Evolutionary conservation across 2,888 invertebrate genomes (phyloP), one percentile per base, ranked within the genome.

Genomic region (Oscheius sp.): DNA sequence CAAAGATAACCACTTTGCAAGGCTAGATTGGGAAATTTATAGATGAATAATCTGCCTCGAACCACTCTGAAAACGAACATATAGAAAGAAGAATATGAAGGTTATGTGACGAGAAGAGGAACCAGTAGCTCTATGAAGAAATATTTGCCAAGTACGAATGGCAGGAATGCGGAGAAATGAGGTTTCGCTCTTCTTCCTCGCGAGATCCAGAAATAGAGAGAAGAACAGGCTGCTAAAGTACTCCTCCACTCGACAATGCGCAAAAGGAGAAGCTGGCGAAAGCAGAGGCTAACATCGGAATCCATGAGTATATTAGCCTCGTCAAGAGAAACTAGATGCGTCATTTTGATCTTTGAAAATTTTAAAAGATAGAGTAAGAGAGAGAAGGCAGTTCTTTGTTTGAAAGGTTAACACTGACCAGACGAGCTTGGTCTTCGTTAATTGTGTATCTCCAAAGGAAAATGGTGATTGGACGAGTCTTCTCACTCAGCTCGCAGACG

Each of bases 241-340:
- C n/a, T 59, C 20, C 41, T 59, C 59, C 59, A 59, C 59, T 59
- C 59, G 41, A 59, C 59, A 59, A 59, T 24, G 59, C 59, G 59
- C 59, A 28, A 59, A 59, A 59, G 28, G 30, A 14, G 59, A 17
- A 38, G 41, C 26, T 17, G 30, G 59, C 41, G 59, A 59, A 59
- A 59, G 59, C 30, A 14, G 59, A 59, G 20, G 36, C 38, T 24
- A 56, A 38, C n/a, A n/a, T n/a, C n/a, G n/a, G n/a, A n/a, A n/a
- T n/a, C n/a, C n/a, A n/a, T n/a, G n/a, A n/a, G n/a, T n/a, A n/a
- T n/a, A n/a, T n/a, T n/a, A n/a, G n/a, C n/a, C n/a, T n/a, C n/a
- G n/a, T n/a, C n/a, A n/a, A n/a, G n/a, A n/a, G n/a, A n/a, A n/a
- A n/a, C n/a, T n/a, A n/a, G n/a, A n/a, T n/a, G n/a, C n/a, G n/a